Conservation (phyloP, 2,888 invertebrate species). For the Coelinius sp. region DNA sequence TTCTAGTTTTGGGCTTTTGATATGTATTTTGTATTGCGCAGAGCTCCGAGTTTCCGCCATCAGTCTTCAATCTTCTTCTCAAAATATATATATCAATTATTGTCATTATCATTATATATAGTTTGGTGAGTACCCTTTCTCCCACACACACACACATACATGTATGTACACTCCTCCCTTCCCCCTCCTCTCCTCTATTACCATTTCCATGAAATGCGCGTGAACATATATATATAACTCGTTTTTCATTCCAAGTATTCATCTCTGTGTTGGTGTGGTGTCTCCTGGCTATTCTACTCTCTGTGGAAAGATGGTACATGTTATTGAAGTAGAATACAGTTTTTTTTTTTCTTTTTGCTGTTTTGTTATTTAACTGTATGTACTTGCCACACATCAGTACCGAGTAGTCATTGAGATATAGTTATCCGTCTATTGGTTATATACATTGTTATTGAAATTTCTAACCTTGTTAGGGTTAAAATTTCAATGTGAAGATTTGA, state of each 20-base stretch:
- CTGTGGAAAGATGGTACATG: background rate
- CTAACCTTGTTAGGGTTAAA: background rate
- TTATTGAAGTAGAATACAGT: background rate
- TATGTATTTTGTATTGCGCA: too few species aligned
- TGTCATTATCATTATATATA: too few species aligned
- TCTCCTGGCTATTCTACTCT: background rate
- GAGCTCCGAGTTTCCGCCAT: too few species aligned
- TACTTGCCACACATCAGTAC: too few species aligned
- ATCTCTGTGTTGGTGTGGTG: background rate
- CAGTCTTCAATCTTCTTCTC: too few species aligned
- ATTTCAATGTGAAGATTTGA: background rate
- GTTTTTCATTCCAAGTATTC: background rate
- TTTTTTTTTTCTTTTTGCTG: background rate
- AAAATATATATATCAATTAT: too few species aligned
- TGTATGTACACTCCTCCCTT: too few species aligned
- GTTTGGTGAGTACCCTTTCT: too few species aligned
- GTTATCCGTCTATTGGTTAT: background rate
- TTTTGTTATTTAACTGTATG: background rate
- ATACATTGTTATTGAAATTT: background rate
- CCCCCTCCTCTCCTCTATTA: too few species aligned
- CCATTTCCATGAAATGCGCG: background rate
- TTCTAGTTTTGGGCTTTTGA: too few species aligned
- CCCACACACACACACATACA: too few species aligned
- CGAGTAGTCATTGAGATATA: background rate
- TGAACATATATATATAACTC: background rate